Percentiles rank a stretch among this genome's conserved stretches.
Conservation (phyloP, 2,888 invertebrate species). For the Orthonevra nobilis region DNA sequence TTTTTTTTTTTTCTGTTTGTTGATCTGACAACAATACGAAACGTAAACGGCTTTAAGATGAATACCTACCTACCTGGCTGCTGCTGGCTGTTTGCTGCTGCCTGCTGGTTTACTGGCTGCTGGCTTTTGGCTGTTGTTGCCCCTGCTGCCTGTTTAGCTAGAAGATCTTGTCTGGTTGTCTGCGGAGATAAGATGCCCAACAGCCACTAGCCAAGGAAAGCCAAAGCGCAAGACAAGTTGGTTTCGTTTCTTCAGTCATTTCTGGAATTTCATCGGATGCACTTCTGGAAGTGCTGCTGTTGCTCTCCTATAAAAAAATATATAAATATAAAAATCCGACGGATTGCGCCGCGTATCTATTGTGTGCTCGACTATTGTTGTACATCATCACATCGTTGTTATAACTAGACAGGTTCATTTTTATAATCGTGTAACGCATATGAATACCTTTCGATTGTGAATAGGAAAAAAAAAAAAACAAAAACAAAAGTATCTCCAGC, state of each 20-base stretch:
- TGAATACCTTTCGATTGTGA: slow-evolving; percentile 21
- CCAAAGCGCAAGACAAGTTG: slow-evolving; percentile 68
- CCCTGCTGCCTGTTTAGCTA: slow-evolving; percentile 61
- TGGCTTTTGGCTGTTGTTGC: slow-evolving; percentile 10
- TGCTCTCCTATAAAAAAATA: neutral
- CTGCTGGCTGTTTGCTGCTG: slow-evolving; percentile 19
- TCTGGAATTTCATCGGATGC: slow-evolving; percentile 70
- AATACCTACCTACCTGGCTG: slow-evolving; percentile 65
- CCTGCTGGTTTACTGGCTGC: slow-evolving; percentile 13
- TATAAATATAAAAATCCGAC: neutral
- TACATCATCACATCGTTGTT: slow-evolving; percentile 41
- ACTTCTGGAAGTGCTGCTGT: slow-evolving; percentile 52
- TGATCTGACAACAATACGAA: slow-evolving; percentile 68
- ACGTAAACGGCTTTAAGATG: slow-evolving; percentile 69
- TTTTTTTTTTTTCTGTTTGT: too few species aligned
- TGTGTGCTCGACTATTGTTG: slow-evolving; percentile 40
- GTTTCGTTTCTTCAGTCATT: slow-evolving; percentile 68
- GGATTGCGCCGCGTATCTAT: slow-evolving; percentile 43
- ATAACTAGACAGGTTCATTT: slow-evolving; percentile 14
- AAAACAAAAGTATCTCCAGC: neutral
- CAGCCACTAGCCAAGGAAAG: slow-evolving; percentile 52
- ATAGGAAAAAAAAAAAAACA: slow-evolving; percentile 13
- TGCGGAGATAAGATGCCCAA: slow-evolving; percentile 54
- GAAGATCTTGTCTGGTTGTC: slow-evolving; percentile 67
- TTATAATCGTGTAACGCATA: slow-evolving; percentile 29